Conservation (phyloP, 2,888 invertebrate genomes). For the Melolontha melolontha region DNA sequence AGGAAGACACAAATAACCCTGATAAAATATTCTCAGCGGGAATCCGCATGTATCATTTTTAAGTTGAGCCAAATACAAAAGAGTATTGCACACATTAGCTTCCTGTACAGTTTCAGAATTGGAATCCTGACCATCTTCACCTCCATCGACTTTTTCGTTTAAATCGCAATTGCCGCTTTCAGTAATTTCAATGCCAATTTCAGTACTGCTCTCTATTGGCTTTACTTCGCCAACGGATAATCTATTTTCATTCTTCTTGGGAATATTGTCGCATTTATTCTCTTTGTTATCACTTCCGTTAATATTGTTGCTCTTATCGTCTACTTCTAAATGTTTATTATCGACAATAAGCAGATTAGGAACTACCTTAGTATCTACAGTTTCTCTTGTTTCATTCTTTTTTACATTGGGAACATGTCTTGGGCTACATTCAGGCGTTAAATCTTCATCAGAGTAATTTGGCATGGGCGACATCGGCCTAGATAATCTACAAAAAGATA, state of each 20-base stretch:
- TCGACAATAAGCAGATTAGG: conserved; percentile 9
- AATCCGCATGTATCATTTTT: conserved; percentile 84
- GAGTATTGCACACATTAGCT: conserved; percentile 69
- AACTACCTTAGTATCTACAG: conserved; percentile 27
- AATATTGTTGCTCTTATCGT: conserved; percentile 39
- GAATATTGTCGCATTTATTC: conserved; percentile 50
- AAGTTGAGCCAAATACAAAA: conserved; percentile 74
- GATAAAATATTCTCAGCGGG: conserved; percentile 87
- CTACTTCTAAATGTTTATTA: conserved; percentile 9
- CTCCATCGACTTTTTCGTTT: conserved; percentile 56
- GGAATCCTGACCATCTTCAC: conserved; percentile 76
- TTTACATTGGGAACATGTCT: conserved; percentile 39
- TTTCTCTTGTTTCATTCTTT: conserved; percentile 15
- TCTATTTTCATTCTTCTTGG: conserved; percentile 44
- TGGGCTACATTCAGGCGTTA: conserved; percentile 56
- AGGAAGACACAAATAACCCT: conserved; percentile 94
- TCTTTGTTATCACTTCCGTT: conserved; percentile 45
- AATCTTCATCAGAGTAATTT: conserved; percentile 69
- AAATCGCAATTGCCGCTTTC: conserved; percentile 59
- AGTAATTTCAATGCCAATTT: conserved; percentile 62
- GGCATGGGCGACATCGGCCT: conserved; percentile 81
- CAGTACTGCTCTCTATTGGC: conserved; percentile 47
- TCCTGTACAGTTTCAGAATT: conserved; percentile 75
- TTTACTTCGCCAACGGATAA: conserved; percentile 31
- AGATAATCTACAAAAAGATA: conserved; percentile 68